Evolutionary conservation across 2,113 vertebrate genomes (phyloP), one percentile per base, ranked within the genome.

Genomic region (Cichladusa arquata): DNA sequence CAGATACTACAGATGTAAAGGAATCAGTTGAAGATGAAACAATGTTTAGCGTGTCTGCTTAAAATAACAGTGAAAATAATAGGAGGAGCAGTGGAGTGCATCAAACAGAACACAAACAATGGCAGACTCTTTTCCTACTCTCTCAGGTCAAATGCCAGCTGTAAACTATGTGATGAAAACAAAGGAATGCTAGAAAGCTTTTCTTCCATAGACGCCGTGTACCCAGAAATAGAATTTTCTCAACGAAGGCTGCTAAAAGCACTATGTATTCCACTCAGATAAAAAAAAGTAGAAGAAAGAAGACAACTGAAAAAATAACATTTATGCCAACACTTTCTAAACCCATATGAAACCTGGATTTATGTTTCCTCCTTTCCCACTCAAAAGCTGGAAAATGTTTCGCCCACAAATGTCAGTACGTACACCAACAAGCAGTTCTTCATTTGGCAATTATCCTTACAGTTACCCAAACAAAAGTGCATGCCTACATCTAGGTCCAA

Each of bases 91-190:
- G 54, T 6, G 11, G 86, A 95, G 70, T 69, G 62, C 81, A 92
- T 58, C 56, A 88, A 92, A 86, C 45, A 58, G 56, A 77, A 58
- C 53, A 74, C n/a, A 80, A 93, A 83, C 85, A 93, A 93, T 26
- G 20, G 76, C 57, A 86, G 45, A 78, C 38, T 60, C 81, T 91
- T 85, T 81, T 96, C 89, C 71, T 91, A 71, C 45, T 57, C 50
- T 95, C 81, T 96, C 44, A 86, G 86, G 93, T 96, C 95, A 97
- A 96, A 97, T 93, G 79, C 60, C 93, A 96, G 31, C 33, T 26
- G n/a, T 86, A 95, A 96, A 91, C 93, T 92, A 87, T 24, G 12
- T 61, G 34, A 93, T 57, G 83, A 86, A 92, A 96, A 97, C 91
- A 97, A 97, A 97, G 50, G 53, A 76, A 94, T 81, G 78, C 31